Evolutionary conservation across 2,888 invertebrate genomes (phyloP).

Genomic region (Lasioglossum oenotherae): DNA sequence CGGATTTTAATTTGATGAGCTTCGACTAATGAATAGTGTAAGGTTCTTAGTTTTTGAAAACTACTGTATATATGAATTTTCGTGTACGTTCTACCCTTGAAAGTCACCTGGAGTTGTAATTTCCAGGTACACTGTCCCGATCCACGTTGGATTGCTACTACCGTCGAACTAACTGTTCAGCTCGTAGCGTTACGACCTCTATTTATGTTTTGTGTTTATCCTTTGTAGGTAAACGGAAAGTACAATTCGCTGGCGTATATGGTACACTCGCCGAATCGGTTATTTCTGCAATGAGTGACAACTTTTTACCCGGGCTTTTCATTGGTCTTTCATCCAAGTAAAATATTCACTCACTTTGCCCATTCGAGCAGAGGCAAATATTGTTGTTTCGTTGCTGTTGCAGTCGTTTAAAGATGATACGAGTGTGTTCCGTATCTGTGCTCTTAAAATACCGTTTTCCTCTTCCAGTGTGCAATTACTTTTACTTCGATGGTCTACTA

Average conservation of each 20-base stretch:
- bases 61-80: not conserved
- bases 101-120: not conserved
- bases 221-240: not conserved
- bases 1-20: not conserved
- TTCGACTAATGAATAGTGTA: no score
- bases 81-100: not conserved
- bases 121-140: not conserved
- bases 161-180: not conserved
- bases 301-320: not conserved
- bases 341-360: not conserved
- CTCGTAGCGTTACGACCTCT: not conserved
- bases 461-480: not conserved
- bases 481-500: not conserved
- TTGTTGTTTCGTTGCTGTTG: not conserved
- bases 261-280: not conserved
- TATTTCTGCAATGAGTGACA: not conserved
- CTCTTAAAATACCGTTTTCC: not conserved
- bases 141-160: not conserved
- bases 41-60: not conserved
- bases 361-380: not conserved
- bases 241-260: not conserved
- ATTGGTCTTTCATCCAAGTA: not conserved
- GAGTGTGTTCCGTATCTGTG: not conserved
- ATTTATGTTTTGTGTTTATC: slow-evolving; percentile 8
- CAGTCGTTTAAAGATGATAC: not conserved